phyloP scores from a whole-genome alignment of 2,797 vertebrate genomes.

The Cossypha dichroa region DNA sequence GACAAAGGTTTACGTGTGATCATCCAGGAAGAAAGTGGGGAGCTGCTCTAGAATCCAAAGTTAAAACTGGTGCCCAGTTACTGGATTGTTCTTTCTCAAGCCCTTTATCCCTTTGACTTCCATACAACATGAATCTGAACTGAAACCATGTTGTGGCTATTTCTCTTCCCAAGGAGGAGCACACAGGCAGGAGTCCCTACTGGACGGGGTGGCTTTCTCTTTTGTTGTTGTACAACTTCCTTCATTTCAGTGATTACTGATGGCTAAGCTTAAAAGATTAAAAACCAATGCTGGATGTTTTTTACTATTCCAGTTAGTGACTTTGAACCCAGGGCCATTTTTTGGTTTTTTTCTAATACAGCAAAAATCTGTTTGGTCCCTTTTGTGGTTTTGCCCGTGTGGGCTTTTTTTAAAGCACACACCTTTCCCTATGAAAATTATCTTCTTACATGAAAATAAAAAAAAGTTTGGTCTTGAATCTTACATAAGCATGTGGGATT shows the following conservation, averaged over 20 bases:
- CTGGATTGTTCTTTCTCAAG: not conserved
- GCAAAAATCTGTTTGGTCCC: not conserved
- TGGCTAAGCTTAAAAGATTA: not conserved
- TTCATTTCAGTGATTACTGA: not conserved
- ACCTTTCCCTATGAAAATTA: not conserved
- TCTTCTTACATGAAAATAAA: not conserved
- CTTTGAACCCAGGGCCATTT: not conserved
- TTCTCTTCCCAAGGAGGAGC: not conserved
- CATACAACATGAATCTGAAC: not conserved
- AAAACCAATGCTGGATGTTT: not conserved
- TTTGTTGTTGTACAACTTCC: not conserved
- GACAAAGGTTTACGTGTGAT: accelerated
- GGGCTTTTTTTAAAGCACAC: not conserved
- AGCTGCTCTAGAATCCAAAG: not conserved
- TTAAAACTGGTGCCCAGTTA: not conserved
- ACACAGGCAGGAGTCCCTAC: not conserved
- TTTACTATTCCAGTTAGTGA: not conserved
- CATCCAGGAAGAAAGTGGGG: accelerated
- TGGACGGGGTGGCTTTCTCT: not conserved
- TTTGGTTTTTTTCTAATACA: not conserved
- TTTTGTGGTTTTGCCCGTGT: not conserved
- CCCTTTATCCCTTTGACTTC: not conserved
- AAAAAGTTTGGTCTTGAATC: not conserved
- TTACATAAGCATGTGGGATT: not conserved
- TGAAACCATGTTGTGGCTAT: not conserved